Conservation (phyloP, 2,113 vertebrate genomes). For the Actenoides hombroni region DNA sequence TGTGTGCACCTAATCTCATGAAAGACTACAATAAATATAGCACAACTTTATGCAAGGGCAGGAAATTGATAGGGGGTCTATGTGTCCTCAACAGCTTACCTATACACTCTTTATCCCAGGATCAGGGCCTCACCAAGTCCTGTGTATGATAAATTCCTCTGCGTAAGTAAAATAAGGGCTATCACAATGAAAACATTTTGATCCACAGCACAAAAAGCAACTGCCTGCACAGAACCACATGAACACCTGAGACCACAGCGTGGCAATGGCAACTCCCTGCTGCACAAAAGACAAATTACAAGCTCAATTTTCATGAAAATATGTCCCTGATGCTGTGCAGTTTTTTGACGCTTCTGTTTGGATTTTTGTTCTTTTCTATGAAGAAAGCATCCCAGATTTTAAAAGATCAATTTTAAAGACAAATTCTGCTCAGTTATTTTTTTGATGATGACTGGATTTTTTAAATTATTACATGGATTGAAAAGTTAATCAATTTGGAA, state of each 20-base stretch:
- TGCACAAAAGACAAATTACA: constrained; percentile 38
- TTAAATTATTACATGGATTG: neutral
- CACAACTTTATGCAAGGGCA: neutral
- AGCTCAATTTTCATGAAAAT: constrained; percentile 21
- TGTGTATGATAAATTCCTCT: neutral
- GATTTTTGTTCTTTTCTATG: neutral
- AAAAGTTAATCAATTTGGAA: neutral
- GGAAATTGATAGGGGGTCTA: neutral
- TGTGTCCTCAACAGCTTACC: neutral
- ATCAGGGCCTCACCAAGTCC: neutral
- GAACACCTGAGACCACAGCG: constrained; percentile 54
- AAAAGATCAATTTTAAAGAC: neutral
- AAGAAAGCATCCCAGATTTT: neutral
- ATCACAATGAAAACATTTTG: constrained; percentile 37
- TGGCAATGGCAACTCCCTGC: constrained; percentile 31
- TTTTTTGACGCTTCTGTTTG: neutral
- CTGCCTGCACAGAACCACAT: constrained; percentile 27
- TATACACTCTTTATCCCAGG: neutral
- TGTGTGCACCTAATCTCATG: neutral
- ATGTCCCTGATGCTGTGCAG: neutral
- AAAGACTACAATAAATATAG: neutral
- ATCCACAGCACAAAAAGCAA: constrained; percentile 33
- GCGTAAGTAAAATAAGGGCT: neutral
- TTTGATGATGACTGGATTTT: neutral
- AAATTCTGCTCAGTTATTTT: neutral